Evolutionary conservation across 2,888 invertebrate genomes (phyloP).

Genomic region (Alloplasta piceator): DNA sequence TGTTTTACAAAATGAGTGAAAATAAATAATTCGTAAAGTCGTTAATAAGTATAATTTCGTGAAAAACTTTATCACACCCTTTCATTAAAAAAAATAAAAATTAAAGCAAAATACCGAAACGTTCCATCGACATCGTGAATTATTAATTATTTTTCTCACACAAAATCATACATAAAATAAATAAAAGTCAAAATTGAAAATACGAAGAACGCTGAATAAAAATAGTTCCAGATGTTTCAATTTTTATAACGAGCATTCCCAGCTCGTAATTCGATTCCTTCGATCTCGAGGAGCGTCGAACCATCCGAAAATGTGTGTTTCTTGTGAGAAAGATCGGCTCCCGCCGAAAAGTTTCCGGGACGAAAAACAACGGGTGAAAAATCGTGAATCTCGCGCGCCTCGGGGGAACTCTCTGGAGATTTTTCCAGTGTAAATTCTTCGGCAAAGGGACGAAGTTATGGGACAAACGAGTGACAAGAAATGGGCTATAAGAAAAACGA

Average conservation of each 20-base stretch:
- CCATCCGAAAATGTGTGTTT: slow-evolving; percentile 19
- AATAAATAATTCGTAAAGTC: too few species aligned
- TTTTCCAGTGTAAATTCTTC: slow-evolving; percentile 33
- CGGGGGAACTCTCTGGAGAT: slow-evolving; percentile 36
- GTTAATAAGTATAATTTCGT: too few species aligned
- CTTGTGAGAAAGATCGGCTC: slow-evolving; percentile 25
- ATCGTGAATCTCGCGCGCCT: slow-evolving; percentile 27
- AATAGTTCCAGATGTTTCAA: slow-evolving; percentile 18
- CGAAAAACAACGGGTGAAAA: slow-evolving; percentile 16
- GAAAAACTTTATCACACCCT: too few species aligned
- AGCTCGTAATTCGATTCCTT: slow-evolving; percentile 42
- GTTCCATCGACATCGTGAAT: too few species aligned
- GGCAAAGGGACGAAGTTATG: slow-evolving; percentile 28
- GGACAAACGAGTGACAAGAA: slow-evolving; percentile 36
- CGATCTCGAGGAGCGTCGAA: neutral
- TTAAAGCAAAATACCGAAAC: too few species aligned
- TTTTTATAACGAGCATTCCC: slow-evolving; percentile 32
- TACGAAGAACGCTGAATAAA: neutral
- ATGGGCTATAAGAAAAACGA: slow-evolving; percentile 8
- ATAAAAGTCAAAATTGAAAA: neutral
- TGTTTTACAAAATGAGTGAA: too few species aligned
- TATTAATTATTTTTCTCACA: too few species aligned
- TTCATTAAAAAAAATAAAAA: too few species aligned
- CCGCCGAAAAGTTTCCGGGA: slow-evolving; percentile 29
- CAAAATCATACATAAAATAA: slow-evolving; percentile 18